These are phyloP conservation scores for Laothoe populi DNA, from an alignment of 2,888 invertebrate species.

Conservation along the genomic window DNA sequence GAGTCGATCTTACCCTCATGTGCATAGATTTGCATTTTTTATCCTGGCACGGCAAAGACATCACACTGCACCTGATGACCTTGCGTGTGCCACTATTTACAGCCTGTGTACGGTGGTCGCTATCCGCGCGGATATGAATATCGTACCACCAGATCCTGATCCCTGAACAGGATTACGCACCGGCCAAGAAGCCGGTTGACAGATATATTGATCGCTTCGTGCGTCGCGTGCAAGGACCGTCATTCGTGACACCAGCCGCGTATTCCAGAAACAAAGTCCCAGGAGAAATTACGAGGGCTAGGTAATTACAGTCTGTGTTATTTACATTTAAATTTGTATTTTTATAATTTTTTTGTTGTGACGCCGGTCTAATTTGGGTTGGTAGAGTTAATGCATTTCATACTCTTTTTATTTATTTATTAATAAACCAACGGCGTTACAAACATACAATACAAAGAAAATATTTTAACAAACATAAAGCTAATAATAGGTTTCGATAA, in stretches of 20 bases:
- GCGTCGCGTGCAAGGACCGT: neutral
- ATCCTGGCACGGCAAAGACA: too few species aligned
- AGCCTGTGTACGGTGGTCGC: too few species aligned
- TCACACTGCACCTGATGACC: neutral
- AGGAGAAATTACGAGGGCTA: neutral
- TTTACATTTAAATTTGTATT: neutral
- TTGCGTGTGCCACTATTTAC: too few species aligned
- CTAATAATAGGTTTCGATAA: too few species aligned
- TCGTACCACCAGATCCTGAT: neutral
- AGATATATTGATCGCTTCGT: slow-evolving; percentile 10
- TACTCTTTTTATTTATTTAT: too few species aligned
- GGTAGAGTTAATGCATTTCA: too few species aligned
- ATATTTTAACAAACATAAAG: too few species aligned
- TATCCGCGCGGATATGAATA: neutral
- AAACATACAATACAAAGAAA: too few species aligned
- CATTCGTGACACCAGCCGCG: slow-evolving; percentile 18
- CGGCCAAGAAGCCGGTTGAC: slow-evolving; percentile 5
- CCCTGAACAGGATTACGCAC: slow-evolving; percentile 2
- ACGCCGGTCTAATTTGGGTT: too few species aligned
- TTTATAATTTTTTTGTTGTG: neutral
- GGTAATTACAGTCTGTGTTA: neutral
- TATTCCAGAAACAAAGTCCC: slow-evolving; percentile 3
- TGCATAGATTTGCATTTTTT: too few species aligned
- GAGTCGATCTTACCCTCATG: too few species aligned
- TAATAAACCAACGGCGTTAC: too few species aligned